Evolutionary conservation across 2,888 invertebrate genomes (phyloP), one percentile per base, ranked within the genome.

Genomic region (Scaptomyza parva): DNA sequence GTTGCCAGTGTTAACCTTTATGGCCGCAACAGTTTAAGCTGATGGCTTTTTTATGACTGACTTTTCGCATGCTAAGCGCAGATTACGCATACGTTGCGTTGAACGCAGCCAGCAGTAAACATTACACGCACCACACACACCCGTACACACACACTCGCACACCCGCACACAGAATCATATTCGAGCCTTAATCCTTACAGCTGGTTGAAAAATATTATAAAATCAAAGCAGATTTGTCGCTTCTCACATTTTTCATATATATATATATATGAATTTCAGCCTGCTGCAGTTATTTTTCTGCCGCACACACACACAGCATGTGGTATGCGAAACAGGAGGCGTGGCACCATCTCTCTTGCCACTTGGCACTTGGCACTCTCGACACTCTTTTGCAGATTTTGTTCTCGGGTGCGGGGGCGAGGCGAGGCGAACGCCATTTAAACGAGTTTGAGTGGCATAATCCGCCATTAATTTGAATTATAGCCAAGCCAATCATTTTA

Each of bases 391-490:
- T 62, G n/a, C n/a, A n/a, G n/a, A n/a, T n/a, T n/a, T n/a, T n/a
- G n/a, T n/a, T n/a, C n/a, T n/a, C n/a, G n/a, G n/a, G n/a, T n/a
- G n/a, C 57, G 18, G 61, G 83, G 77, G 76, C 74, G 86, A n/a
- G n/a, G n/a, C n/a, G n/a, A n/a, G n/a, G n/a, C n/a, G n/a, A n/a
- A n/a, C n/a, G 86, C 78, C 76, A 84, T 86, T 81, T 77, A 86
- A 86, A 72, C 61, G 70, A 72, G 45, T 75, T 81, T 84, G 84
- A 86, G 77, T 78, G 85, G 80, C 82, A 84, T 84, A 86, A 84
- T 83, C 83, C 78, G 86, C 84, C 80, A 84, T 84, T 87, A 87
- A 84, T 84, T 86, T 87, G 88, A 84, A 84, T 87, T 87, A 84
- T 87, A 69, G 83, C 72, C 74, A 44, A 72, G 72, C 76, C 78